Evolutionary conservation across 2,113 vertebrate genomes (phyloP).

Genomic region (Indri indri): DNA sequence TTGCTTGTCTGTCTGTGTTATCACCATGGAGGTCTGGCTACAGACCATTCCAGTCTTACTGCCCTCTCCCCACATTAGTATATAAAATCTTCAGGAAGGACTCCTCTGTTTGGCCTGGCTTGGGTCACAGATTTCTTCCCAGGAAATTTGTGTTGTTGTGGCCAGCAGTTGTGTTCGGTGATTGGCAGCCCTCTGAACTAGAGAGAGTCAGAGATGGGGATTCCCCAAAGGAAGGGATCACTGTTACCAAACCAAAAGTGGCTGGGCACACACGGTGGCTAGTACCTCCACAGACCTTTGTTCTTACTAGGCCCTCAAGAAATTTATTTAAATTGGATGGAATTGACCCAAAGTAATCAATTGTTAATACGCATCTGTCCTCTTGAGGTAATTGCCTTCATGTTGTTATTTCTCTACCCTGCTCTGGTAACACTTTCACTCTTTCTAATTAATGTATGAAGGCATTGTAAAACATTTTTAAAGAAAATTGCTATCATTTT

Average conservation of each 20-base stretch:
- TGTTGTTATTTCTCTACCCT: neutral
- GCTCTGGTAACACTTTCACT: neutral
- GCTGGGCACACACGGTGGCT: neutral
- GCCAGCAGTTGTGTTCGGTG: neutral
- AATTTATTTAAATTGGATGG: neutral
- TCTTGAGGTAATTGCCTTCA: neutral
- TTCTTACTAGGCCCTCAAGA: neutral
- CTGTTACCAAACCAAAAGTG: neutral
- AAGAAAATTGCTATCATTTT: neutral
- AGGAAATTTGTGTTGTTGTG: neutral
- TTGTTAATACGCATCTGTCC: neutral
- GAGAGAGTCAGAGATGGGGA: neutral
- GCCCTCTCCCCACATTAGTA: accelerated
- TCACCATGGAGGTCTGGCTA: neutral
- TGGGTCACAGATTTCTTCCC: neutral
- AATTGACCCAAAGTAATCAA: neutral
- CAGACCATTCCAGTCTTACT: neutral
- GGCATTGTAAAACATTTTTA: neutral
- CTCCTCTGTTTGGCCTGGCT: neutral
- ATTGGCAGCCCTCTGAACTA: neutral
- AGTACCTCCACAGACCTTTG: neutral
- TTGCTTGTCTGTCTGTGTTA: neutral
- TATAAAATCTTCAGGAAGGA: neutral
- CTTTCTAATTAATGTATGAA: neutral
- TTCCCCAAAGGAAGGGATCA: neutral